phyloP scores from a whole-genome alignment of 2,797 vertebrate genomes.

The Rallus crepitans region DNA sequence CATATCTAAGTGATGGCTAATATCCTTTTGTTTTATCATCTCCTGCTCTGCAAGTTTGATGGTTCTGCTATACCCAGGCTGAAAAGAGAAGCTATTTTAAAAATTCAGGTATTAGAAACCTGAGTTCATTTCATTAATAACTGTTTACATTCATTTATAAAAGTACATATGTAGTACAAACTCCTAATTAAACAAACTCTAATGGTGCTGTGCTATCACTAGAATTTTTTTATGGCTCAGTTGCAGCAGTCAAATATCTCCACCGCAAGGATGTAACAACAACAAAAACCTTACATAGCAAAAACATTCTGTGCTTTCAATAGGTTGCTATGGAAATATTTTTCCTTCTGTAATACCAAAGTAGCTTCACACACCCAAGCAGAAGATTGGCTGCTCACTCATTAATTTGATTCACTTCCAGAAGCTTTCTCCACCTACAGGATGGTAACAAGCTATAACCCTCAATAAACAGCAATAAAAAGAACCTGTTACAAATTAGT shows the following conservation, averaged over 20 bases:
- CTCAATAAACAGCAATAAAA: neutral
- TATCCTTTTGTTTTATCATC: neutral
- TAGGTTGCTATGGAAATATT: conserved; percentile 59
- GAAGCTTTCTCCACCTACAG: neutral
- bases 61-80: neutral
- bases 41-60: neutral
- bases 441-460: neutral
- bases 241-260: conserved; percentile 4
- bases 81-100: neutral
- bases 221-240: neutral
- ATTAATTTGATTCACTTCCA: neutral
- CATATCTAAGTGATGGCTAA: fast-evolving
- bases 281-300: neutral
- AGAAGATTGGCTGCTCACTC: neutral
- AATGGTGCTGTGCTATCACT: neutral
- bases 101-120: neutral
- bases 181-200: neutral
- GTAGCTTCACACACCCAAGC: neutral
- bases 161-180: neutral
- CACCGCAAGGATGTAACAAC: neutral
- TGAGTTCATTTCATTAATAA: neutral
- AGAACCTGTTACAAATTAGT: neutral
- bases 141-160: neutral
- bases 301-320: conserved; percentile 28
- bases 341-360: neutral